Conservation (phyloP, 2,888 invertebrate genomes). For the Agriopis aurantiaria region DNA sequence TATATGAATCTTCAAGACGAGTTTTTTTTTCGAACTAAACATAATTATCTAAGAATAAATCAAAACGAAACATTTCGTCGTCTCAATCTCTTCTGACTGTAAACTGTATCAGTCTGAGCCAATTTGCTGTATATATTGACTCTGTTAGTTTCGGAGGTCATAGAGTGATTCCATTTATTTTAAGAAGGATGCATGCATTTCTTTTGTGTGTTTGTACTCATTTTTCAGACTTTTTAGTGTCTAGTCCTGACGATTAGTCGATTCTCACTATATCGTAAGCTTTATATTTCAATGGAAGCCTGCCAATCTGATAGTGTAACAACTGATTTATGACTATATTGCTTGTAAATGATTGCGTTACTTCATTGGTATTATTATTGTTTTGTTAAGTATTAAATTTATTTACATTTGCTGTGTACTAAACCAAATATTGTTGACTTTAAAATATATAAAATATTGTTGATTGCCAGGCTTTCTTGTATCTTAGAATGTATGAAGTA, state of each 20-base stretch:
- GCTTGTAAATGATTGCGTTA: constrained; percentile 39
- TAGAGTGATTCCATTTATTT: constrained; percentile 85
- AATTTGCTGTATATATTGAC: constrained; percentile 76
- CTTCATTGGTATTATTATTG: constrained; percentile 48
- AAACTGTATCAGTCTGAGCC: constrained; percentile 33
- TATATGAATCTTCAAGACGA: constrained; percentile 1
- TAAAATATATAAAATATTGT: constrained; percentile 54
- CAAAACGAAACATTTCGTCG: constrained; percentile 1
- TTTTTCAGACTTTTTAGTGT: constrained; percentile 79
- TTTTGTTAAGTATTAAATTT: constrained; percentile 58
- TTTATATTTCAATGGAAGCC: constrained; percentile 72
- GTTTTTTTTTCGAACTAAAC: constrained; percentile 8
- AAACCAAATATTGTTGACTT: constrained; percentile 77
- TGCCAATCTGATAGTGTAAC: constrained; percentile 61
- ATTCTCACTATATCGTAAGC: constrained; percentile 81
- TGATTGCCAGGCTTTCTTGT: constrained; percentile 75
- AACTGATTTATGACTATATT: constrained; percentile 30
- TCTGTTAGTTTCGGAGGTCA: constrained; percentile 74
- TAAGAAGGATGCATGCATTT: constrained; percentile 86
- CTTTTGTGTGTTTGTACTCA: constrained; percentile 83
- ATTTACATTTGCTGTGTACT: constrained; percentile 73
- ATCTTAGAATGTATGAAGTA: constrained; percentile 47
- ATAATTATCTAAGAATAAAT: constrained; percentile 10
- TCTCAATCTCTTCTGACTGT: constrained; percentile 6
- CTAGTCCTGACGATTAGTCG: constrained; percentile 81